Base-by-base conservation (phyloP, 2,113 vertebrate genomes). In the Alouatta palliata region DNA sequence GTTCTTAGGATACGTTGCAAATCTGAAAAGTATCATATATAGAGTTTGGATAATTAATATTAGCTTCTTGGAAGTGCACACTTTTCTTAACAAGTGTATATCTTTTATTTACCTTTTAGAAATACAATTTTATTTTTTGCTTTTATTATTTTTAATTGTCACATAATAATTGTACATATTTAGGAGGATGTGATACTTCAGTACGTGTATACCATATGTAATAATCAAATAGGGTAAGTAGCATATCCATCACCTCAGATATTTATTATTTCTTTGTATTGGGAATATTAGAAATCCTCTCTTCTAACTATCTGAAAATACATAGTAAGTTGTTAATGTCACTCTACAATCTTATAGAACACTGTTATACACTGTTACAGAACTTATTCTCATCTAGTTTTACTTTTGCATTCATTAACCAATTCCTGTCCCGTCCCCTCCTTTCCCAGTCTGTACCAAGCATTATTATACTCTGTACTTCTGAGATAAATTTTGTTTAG, bases 41-140 rank as follows among this genome's bases (percentile, higher is more conserved):
- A 87, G 30, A 66, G 25, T 90, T 73, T 95, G 19, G 45, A 58
- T 91, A 84, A 75, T 30, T 58, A 68, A 80, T 61, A 56, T 96
- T 40, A 87, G 13, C 47, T 91, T 66, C 71, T 77, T 37, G 32
- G 25, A 89, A 91, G 35, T 75, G 8, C n/a, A 81, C 81, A 85
- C 11, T 66, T 91, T 27, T 47, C 3, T 85, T 89, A 85, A 40
- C 5, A 21, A 25, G 30, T 20, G 4, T 30, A 6, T 64, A 37
- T 66, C 27, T 95, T 96, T 79, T 88, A 79, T 80, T 96, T 91
- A 20, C 6, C 17, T 61, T 85, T 85, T 8, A 70, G 30, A 80
- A 12, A 88, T 88, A 49, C 23, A 85, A 45, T 37, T 89, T 95
- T 54, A 30, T 45, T 77, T 47, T 47, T 77, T 77, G 75, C 14